Conservation (phyloP, 1,140 invertebrate genomes). For the Cataglyphis hispanica region DNA sequence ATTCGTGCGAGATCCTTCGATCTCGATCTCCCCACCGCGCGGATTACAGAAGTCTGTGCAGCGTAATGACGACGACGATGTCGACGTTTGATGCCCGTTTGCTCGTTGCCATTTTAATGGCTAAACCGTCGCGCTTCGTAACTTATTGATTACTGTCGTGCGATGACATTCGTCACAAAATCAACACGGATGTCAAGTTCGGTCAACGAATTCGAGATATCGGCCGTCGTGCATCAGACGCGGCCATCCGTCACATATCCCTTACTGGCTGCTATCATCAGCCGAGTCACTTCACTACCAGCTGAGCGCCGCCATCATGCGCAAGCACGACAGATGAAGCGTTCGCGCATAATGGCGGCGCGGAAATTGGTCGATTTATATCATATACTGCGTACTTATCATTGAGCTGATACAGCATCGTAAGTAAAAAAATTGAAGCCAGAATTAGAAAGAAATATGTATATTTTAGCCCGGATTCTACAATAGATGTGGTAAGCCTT, state of each 20-base stretch:
- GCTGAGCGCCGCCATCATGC: slow-evolving; percentile 53
- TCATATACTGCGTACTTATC: no score
- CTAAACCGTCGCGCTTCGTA: not conserved
- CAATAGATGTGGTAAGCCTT: no score
- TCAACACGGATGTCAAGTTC: not conserved
- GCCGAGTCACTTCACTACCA: slow-evolving; percentile 45
- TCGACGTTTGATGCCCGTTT: slow-evolving; percentile 4
- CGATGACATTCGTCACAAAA: not conserved
- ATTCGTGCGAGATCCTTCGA: slow-evolving; percentile 26
- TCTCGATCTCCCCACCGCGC: slow-evolving; percentile 42
- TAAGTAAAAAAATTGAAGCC: no score
- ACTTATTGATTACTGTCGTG: not conserved
- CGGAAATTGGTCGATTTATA: slow-evolving; percentile 18
- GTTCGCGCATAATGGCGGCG: slow-evolving; percentile 40
- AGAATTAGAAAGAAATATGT: no score
- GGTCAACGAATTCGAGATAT: not conserved
- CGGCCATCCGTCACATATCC: slow-evolving; percentile 21
- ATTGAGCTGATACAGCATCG: no score
- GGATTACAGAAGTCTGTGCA: not conserved
- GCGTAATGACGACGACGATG: not conserved
- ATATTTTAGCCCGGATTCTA: no score
- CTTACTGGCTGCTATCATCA: not conserved
- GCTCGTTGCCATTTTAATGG: slow-evolving; percentile 40
- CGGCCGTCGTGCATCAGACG: not conserved
- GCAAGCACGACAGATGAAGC: not conserved